Conservation (phyloP, 1,140 invertebrate genomes). For the Arion vulgaris region DNA sequence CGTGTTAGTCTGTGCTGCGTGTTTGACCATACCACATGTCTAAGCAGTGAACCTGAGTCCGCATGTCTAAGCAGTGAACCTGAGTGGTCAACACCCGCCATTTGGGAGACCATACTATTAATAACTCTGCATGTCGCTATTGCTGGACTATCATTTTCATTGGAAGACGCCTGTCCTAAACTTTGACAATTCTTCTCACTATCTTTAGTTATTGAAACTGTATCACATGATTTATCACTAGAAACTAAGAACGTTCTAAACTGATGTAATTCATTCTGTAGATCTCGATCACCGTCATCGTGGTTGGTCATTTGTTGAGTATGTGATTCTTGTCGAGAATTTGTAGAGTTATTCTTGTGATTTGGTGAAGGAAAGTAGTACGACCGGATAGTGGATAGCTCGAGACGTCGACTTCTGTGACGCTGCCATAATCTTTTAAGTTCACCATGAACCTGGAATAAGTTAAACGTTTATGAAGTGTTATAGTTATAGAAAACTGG, state of each 20-base stretch:
- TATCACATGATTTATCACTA: neutral
- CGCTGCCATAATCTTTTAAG: slow-evolving; percentile 44
- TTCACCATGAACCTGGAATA: slow-evolving; percentile 43
- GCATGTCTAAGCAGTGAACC: neutral
- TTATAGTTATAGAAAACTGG: too few relatives aligned
- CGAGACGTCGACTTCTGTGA: slow-evolving; percentile 37
- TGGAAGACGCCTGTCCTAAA: neutral
- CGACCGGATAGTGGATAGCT: slow-evolving; percentile 12
- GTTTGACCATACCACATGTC: neutral
- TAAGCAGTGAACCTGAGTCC: too few relatives aligned
- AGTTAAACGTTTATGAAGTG: neutral
- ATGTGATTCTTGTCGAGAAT: neutral
- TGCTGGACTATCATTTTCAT: neutral
- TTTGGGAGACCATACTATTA: neutral
- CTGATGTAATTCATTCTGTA: neutral
- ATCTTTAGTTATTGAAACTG: neutral
- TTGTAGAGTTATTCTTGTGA: neutral
- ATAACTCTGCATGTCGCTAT: neutral
- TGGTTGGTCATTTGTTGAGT: neutral
- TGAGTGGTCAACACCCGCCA: neutral
- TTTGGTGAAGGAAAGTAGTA: slow-evolving; percentile 16
- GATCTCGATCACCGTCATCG: neutral
- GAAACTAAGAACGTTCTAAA: slow-evolving; percentile 22
- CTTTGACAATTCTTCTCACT: neutral
- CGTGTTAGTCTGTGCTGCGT: neutral